Evolutionary conservation across 2,797 vertebrate species (phyloP), one percentile per base, ranked within the genome.

Genomic region (Acomys russatus): DNA sequence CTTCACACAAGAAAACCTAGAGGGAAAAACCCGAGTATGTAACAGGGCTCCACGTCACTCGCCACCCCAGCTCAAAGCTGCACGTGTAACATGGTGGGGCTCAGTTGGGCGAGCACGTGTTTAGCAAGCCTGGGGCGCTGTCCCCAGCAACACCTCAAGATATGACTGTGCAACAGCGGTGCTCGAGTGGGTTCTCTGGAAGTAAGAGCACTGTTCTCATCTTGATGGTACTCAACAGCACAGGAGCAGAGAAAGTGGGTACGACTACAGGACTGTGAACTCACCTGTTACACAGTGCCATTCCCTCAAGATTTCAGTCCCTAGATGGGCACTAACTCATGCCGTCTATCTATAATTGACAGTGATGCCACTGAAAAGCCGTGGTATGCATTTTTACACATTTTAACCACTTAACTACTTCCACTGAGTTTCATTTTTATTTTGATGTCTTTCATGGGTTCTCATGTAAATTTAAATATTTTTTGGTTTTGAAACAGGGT

Each of bases 1-100:
- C 66, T 68, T 78, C 30, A 68, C 44, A 51, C 3, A 51, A 51
- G 28, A 66, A 68, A 66, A 49, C 0, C 38, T 99, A 85, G n/a
- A 73, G 63, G 63, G 64, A 90, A 96, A 92, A 97, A 15, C 35
- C 25, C 23, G 71, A 97, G 90, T 30, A 70, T 86, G 88, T 10
- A 96, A 92, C 51, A 88, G 38, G 86, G 89, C 12, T 71, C 66
- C 33, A 63, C 4, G 84, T 92, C 17, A 94, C 11, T 94, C 64
- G 90, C 78, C 35, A 95, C 2, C 9, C 86, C 8, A 87, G 66
- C 1, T 91, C 44, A 86, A 91, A 94, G 76, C 8, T 88, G 6
- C 59, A 68, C 30, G 11, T 56, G 38, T 1, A 91, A 85, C 1
- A 1, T 25, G 25, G 61, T 49, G 6, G 10, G 44, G 30, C 35